Conservation (phyloP, 2,888 invertebrate genomes). For the Chloroclysta siterata region DNA sequence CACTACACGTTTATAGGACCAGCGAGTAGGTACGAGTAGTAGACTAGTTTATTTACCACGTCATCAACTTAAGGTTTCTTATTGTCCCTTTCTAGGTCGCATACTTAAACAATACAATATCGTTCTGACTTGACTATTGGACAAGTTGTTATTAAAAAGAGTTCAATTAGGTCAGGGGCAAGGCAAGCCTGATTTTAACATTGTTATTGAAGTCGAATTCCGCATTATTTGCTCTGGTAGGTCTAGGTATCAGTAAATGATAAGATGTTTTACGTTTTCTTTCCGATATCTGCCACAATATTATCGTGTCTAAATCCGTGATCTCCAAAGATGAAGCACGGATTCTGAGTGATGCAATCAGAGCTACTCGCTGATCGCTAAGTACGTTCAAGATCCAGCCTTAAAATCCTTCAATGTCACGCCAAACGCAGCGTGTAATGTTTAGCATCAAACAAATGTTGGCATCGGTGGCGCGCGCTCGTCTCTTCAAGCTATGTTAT, state of each 20-base stretch:
- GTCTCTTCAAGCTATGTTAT: constrained; percentile 52
- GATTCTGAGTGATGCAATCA: constrained; percentile 22
- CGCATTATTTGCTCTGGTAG: constrained; percentile 6
- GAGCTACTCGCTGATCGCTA: constrained; percentile 39
- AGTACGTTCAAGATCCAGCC: constrained; percentile 38
- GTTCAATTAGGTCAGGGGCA: constrained; percentile 20
- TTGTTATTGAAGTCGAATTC: constrained; percentile 2
- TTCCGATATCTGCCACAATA: background rate
- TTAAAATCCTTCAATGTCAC: constrained; percentile 67
- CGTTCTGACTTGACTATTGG: background rate
- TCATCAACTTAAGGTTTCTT: constrained; percentile 7
- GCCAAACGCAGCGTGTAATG: constrained; percentile 56
- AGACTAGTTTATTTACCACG: constrained; percentile 6
- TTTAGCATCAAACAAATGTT: constrained; percentile 66
- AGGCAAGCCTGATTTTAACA: background rate
- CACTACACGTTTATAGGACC: constrained; percentile 30
- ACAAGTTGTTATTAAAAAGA: constrained; percentile 6
- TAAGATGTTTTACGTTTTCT: background rate
- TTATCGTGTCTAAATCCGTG: constrained; percentile 6
- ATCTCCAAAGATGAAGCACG: constrained; percentile 12
- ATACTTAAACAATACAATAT: constrained; percentile 1
- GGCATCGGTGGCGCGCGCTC: constrained; percentile 67
- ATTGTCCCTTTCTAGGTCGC: constrained; percentile 23
- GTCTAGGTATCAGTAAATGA: background rate
- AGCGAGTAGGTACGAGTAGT: constrained; percentile 12